Evolutionary conservation across 2,113 vertebrate genomes (phyloP).

Genomic region (Chaetodon auriga): DNA sequence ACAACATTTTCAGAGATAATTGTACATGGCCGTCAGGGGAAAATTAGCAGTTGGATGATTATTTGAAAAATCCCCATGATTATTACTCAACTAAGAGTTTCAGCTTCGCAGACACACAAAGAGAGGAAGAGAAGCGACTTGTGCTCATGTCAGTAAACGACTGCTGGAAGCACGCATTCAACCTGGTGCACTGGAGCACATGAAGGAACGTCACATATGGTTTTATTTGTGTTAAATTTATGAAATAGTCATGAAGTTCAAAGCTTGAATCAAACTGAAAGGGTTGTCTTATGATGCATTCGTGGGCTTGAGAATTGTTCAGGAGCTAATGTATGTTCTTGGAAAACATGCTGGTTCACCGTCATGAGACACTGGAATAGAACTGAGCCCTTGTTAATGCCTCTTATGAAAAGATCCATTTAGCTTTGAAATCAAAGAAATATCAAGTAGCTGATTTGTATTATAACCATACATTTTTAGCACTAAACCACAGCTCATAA

Average conservation of each 20-base stretch:
- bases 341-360: too few relatives aligned
- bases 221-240: too few relatives aligned
- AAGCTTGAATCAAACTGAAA: not conserved
- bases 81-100: not conserved
- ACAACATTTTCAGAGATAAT: not conserved
- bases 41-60: not conserved
- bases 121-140: not conserved
- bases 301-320: not conserved
- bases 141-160: not conserved
- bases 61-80: slow-evolving; percentile 1
- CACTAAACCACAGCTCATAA: too few relatives aligned
- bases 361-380: too few relatives aligned
- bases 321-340: not conserved
- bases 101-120: not conserved
- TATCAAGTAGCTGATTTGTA: too few relatives aligned
- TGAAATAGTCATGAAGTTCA: not conserved
- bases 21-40: not conserved
- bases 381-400: too few relatives aligned
- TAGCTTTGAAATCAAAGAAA: too few relatives aligned
- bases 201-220: too few relatives aligned
- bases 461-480: too few relatives aligned
- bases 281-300: not conserved
- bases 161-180: not conserved
- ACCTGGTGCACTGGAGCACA: not conserved
- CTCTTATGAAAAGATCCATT: too few relatives aligned